A percentile compares a stretch with the other conserved stretches of the same genome.
Evolutionary conservation across 2,888 invertebrate genomes (phyloP).

Genomic region (Malthinus flaveolus): DNA sequence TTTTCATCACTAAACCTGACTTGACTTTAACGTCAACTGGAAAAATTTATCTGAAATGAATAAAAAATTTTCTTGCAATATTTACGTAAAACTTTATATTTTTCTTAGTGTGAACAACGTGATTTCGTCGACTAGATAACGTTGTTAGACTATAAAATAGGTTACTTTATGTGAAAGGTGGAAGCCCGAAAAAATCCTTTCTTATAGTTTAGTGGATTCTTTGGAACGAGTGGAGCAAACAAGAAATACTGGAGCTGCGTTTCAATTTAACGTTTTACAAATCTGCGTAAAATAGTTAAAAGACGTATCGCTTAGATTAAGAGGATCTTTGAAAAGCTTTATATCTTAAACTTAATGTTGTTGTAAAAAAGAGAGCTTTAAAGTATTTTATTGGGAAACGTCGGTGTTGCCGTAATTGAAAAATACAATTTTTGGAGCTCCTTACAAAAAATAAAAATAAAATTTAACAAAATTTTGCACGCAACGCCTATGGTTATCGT

Average conservation of each 20-base stretch:
- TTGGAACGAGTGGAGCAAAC: slow-evolving; percentile 16
- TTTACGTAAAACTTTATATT: slow-evolving; percentile 2
- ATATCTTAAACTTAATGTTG: too few relatives aligned
- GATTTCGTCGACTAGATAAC: slow-evolving; percentile 14
- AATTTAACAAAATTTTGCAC: too few relatives aligned
- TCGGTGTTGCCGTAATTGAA: too few relatives aligned
- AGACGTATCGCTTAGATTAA: too few relatives aligned
- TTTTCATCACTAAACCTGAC: slow-evolving; percentile 6
- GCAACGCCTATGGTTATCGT: too few relatives aligned
- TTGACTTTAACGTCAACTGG: not conserved
- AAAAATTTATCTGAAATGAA: slow-evolving; percentile 1
- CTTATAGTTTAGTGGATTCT: slow-evolving; percentile 15
- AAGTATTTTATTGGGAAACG: too few relatives aligned
- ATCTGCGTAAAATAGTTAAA: slow-evolving; percentile 13
- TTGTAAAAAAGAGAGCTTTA: too few relatives aligned
- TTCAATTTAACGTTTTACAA: slow-evolving; percentile 23
- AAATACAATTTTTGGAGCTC: too few relatives aligned
- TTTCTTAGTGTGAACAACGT: slow-evolving; percentile 6
- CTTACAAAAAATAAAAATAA: too few relatives aligned
- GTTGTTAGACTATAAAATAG: slow-evolving; percentile 17
- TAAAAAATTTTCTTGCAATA: not conserved
- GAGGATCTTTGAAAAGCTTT: too few relatives aligned
- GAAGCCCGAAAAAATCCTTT: slow-evolving; percentile 19
- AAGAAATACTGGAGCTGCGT: slow-evolving; percentile 18
- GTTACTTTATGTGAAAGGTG: slow-evolving; percentile 22